Percentiles rank a stretch among this genome's conserved stretches.
phyloP scores from a whole-genome alignment of 2,888 invertebrate genomes.

The Melikaiella ostensackeni region DNA sequence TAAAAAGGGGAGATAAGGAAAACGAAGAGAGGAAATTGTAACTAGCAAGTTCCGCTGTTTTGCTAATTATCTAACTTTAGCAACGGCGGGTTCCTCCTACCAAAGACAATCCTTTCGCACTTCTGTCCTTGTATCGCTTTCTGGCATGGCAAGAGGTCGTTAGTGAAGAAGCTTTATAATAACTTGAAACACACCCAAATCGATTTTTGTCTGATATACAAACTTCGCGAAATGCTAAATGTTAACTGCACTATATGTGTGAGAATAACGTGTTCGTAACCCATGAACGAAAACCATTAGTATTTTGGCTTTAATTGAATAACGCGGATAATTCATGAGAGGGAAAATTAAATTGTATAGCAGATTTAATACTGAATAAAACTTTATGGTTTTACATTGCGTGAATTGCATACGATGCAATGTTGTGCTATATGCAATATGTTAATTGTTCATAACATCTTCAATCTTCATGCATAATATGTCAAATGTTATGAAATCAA shows the following conservation, averaged over 20 bases:
- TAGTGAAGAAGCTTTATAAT: conserved; percentile 58
- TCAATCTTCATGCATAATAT: no score
- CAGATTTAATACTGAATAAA: no score
- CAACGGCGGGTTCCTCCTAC: conserved; percentile 42
- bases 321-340: no score
- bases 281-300: no score
- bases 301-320: no score
- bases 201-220: not conserved
- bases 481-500: no score
- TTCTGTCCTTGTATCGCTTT: conserved; percentile 52
- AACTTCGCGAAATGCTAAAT: not conserved
- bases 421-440: no score
- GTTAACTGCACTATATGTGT: not conserved
- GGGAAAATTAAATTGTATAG: no score
- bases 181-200: not conserved
- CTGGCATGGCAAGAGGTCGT: conserved; percentile 65
- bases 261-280: no score
- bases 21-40: conserved; percentile 57
- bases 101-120: not conserved
- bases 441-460: no score
- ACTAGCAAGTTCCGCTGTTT: conserved; percentile 67
- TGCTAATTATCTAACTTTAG: conserved; percentile 65
- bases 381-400: no score
- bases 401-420: no score
- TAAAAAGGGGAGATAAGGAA: conserved; percentile 53